These are phyloP conservation scores for Symphodus melops DNA, from an alignment of 2,113 vertebrate genomes.

Conservation along the genomic window DNA sequence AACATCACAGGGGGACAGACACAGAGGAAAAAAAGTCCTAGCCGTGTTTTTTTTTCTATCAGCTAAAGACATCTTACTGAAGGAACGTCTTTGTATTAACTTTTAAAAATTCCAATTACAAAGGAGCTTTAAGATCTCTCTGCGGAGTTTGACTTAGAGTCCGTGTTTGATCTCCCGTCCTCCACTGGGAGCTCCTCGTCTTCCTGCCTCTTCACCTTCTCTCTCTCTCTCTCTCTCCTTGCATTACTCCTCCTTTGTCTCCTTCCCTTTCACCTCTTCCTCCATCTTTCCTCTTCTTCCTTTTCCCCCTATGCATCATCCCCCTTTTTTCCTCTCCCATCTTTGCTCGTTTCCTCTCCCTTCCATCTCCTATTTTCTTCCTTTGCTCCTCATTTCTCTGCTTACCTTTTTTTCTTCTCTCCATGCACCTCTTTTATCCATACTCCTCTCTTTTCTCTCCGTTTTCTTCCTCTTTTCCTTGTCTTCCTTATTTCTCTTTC, in stretches of 20 bases:
- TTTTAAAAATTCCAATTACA: conserved; percentile 78
- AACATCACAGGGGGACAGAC: conserved; percentile 32
- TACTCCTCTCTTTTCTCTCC: neutral
- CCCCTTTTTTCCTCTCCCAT: neutral
- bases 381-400: too few species aligned
- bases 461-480: neutral
- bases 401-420: neutral
- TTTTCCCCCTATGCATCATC: neutral
- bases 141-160: conserved; percentile 75
- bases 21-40: conserved; percentile 31
- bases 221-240: neutral
- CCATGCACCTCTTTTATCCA: neutral
- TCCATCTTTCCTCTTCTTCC: neutral
- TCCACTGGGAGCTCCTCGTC: conserved; percentile 66
- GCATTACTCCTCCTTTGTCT: neutral
- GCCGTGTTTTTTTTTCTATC: conserved; percentile 52
- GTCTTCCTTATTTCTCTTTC: neutral
- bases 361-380: neutral
- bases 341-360: too few species aligned
- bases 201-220: conserved; percentile 17
- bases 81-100: conserved; percentile 73
- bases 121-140: conserved; percentile 76
- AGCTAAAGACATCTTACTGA: conserved; percentile 74
- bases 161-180: conserved; percentile 71
- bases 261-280: neutral